Evolutionary conservation across 2,797 vertebrate genomes (phyloP), one percentile per base, ranked within the genome.

Genomic region (Cichlasoma orientale): DNA sequence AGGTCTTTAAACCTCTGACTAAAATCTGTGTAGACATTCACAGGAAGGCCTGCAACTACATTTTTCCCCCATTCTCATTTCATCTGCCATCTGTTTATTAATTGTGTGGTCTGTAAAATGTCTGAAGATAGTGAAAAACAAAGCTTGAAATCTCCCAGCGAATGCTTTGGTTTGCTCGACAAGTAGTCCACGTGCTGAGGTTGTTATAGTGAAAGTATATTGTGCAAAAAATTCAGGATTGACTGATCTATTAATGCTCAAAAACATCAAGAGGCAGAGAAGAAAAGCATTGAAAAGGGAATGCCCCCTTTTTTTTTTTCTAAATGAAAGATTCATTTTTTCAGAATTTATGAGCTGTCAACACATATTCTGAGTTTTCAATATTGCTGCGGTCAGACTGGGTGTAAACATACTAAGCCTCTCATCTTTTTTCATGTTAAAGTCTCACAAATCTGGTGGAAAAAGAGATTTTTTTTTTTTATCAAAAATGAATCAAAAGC

Each of bases 311-410:
- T 58, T 68, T 77, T 5, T 36, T 55, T 66, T 54, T 18, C 50
- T 1, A 36, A 10, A 59, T 56, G n/a, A 47, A 41, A 68, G 82
- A 89, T 92, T 84, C 66, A 29, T 57, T 82, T 41, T 36, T 72
- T 69, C 56, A 77, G 33, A 75, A 69, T 87, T 84, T 68, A 83
- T 72, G 72, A 84, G 52, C 25, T 36, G 7, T 77, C 4, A 4
- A 70, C 63, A 50, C 41, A 31, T 86, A 80, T 80, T 86, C 74
- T n/a, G 16, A 50, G 19, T 80, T 86, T 86, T 85, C 57, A 69
- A 56, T 69, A 69, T 86, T 1, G 1, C 33, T 1, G 18, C 25
- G 53, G 76, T 75, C 78, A 70, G 38, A 77, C 21, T 53, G 59
- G 38, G 18, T 77, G 27, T 66, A 79, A 90, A 54, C 72, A 69